Base-by-base conservation (phyloP, 2,888 invertebrate species). In the Tenthredo livida region DNA sequence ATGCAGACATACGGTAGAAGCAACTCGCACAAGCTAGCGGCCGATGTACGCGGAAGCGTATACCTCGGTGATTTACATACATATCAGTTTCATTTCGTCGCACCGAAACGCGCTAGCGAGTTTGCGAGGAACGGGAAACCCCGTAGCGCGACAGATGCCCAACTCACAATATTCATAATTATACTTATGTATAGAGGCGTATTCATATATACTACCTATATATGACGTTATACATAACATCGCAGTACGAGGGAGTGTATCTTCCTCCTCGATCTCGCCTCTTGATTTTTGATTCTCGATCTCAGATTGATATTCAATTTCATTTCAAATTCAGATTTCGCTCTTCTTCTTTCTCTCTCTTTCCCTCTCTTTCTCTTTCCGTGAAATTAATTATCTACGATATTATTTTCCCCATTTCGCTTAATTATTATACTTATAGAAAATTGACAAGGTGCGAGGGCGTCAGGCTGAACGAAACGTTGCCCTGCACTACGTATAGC, bases 1-100 rank as follows among this genome's bases (percentile, higher is more conserved):
- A 61, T 4, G 21, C 7, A 70, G 29, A 25, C 17, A 70, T 29
- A 70, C 33, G 70, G 37, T 70, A 29, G 70, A 3, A 9, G 6
- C 10, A 2, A 70, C 70, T 70, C 29, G 21, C 70, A 37, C 70
- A 70, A 70, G 37, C 17, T 25, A 70, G 61, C 29, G 61, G 4
- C 4, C 54, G 37, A 40, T 58, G 29, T 61, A 77, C 12, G 15
- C 61, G 75, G 29, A 37, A 54, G 61, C 40, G 29, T 29, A 50
- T 61, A 21, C 61, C 80, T 15, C 40, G 17, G 67, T 87, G 89
- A 90, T 90, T 90, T 90, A 87, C 90, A 90, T 90, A 89, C 87
- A 90, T 90, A 90, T 90, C 89, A 89, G 90, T 90, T 90, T 90
- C 90, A 88, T 90, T 90, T 88, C 88, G 89, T 85, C 80, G 37